These are phyloP conservation scores for Bradysia coprophila DNA, from an alignment of 1,140 invertebrate genomes.

Conservation along the genomic window DNA sequence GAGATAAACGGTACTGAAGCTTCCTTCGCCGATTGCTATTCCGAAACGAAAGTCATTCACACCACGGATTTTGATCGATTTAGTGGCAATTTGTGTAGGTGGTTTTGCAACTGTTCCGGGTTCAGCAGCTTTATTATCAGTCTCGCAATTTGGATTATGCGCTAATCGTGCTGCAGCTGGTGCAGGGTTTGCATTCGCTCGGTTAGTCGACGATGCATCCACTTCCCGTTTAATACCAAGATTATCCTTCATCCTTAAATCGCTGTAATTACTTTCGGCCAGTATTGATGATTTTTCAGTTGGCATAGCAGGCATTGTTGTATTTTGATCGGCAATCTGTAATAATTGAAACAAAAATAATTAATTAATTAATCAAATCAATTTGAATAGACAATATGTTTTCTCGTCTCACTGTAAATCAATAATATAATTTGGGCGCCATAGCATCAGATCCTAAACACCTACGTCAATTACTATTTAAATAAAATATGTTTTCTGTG, in stretches of 20 bases:
- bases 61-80: conserved; percentile 23
- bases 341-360: conserved; percentile 4
- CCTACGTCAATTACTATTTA: no score
- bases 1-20: conserved; percentile 88
- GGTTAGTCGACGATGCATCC: neutral
- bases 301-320: conserved; percentile 21
- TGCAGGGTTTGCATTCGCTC: neutral
- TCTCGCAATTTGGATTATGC: conserved; percentile 1
- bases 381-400: no score
- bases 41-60: conserved; percentile 89
- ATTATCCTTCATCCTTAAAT: conserved; percentile 13
- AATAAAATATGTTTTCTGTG: no score
- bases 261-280: conserved; percentile 14
- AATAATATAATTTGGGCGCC: no score
- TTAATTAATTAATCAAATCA: no score
- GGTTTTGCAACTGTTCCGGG: conserved; percentile 15
- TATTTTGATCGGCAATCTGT: conserved; percentile 20
- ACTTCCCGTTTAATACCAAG: neutral
- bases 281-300: conserved; percentile 21
- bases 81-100: conserved; percentile 2
- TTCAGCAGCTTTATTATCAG: neutral
- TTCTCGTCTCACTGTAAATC: no score
- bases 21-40: conserved; percentile 89
- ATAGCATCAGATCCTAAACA: no score
- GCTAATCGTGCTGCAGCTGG: conserved; percentile 3